These are phyloP conservation scores for Saccopteryx bilineata DNA, from an alignment of 2,113 vertebrate species.

Conservation along the genomic window DNA sequence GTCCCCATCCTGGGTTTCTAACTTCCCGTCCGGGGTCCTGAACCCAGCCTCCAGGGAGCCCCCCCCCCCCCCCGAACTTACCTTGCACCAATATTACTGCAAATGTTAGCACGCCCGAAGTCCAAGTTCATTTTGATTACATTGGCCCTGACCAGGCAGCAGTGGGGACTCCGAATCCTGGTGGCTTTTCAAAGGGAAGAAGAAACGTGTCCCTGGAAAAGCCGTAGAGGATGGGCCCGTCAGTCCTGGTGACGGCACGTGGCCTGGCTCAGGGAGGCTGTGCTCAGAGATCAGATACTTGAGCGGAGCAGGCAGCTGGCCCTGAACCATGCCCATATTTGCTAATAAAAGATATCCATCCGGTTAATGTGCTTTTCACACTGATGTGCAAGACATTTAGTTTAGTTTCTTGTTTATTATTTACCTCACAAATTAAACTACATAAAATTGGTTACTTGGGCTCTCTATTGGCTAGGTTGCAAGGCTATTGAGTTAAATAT, in stretches of 20 bases:
- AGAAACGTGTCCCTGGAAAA: background rate
- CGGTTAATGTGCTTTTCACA: constrained; percentile 74
- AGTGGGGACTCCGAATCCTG: background rate
- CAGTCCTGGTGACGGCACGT: background rate
- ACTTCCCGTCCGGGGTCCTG: background rate
- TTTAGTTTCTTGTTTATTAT: constrained; percentile 84
- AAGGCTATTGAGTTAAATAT: constrained; percentile 85
- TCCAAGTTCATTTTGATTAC: background rate
- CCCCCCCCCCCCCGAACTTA: background rate
- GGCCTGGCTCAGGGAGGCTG: background rate
- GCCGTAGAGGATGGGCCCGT: background rate
- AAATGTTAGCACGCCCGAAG: background rate
- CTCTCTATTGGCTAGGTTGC: constrained; percentile 82
- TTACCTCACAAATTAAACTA: constrained; percentile 86
- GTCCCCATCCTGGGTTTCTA: background rate
- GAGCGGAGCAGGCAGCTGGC: constrained; percentile 54
- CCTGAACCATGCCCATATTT: constrained; percentile 55
- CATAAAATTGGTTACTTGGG: constrained; percentile 82
- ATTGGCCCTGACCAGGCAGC: background rate
- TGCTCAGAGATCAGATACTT: constrained; percentile 63
- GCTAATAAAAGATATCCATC: constrained; percentile 83
- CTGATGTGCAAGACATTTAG: constrained; percentile 75
- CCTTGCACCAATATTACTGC: no score
- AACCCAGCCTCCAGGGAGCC: background rate
- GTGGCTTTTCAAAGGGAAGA: constrained; percentile 45